Conservation (phyloP, 2,888 invertebrate genomes). For the Plagodis pulveraria region DNA sequence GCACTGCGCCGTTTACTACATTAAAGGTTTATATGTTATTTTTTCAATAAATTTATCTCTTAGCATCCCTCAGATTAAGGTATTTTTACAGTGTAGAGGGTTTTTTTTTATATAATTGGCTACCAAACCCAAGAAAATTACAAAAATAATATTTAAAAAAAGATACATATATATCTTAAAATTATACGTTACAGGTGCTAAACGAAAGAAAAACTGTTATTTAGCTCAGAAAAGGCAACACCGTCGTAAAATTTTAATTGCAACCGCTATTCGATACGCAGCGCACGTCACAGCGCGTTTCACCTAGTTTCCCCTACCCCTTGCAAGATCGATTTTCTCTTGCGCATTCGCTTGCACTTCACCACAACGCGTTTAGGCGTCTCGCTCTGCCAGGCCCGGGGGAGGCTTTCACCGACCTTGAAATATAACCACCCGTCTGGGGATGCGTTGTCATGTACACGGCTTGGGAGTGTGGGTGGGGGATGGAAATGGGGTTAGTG, state of each 20-base stretch:
- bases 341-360: conserved; percentile 81
- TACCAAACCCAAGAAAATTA: background rate
- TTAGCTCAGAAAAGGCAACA: conserved; percentile 8
- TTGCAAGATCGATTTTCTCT: conserved; percentile 84
- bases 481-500: conserved; percentile 71
- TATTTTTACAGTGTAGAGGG: too few species aligned
- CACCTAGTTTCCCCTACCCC: conserved; percentile 81
- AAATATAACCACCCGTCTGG: conserved; percentile 68
- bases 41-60: too few species aligned
- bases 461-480: conserved; percentile 44
- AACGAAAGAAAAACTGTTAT: conserved; percentile 2
- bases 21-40: too few species aligned
- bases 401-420: conserved; percentile 78
- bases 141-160: too few species aligned
- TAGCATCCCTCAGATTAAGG: too few species aligned
- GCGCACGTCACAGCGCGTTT: conserved; percentile 60
- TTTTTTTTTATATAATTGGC: background rate
- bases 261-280: conserved; percentile 46
- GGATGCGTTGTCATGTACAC: conserved; percentile 62
- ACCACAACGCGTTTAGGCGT: conserved; percentile 60
- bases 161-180: too few species aligned
- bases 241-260: conserved; percentile 43
- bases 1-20: too few species aligned
- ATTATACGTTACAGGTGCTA: too few species aligned
- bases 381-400: conserved; percentile 57